These are phyloP conservation scores for Lasius platythorax DNA, from an alignment of 2,888 invertebrate species.

Conservation along the genomic window DNA sequence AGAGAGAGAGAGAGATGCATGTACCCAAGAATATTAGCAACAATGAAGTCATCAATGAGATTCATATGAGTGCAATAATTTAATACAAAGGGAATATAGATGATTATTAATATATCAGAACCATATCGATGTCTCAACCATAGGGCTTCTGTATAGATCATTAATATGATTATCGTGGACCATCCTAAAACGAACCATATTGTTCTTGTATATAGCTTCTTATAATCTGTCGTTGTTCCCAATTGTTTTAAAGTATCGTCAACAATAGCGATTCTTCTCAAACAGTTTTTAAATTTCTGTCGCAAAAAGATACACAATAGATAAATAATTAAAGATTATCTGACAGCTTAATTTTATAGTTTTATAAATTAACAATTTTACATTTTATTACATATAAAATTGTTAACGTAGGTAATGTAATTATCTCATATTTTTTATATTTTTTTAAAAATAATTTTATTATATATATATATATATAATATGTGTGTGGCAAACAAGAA, in stretches of 20 bases:
- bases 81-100: not conserved
- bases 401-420: no score
- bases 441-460: no score
- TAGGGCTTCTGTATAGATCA: not conserved
- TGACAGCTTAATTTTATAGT: not conserved
- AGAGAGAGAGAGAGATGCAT: not conserved
- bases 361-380: not conserved
- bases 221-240: not conserved
- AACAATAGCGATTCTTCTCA: not conserved
- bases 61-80: not conserved
- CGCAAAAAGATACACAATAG: not conserved
- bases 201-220: not conserved
- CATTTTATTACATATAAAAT: not conserved
- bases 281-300: not conserved
- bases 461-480: no score
- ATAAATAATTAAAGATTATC: not conserved
- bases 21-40: not conserved
- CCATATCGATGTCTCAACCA: not conserved
- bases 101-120: not conserved
- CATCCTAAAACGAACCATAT: not conserved
- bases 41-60: not conserved
- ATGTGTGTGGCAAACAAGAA: no score
- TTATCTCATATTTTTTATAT: no score
- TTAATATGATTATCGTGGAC: not conserved
- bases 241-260: not conserved